Percentiles rank a stretch among this genome's conserved stretches.
Evolutionary conservation across 2,888 invertebrate species (phyloP).

Genomic region (Megaustenia siamemsis): DNA sequence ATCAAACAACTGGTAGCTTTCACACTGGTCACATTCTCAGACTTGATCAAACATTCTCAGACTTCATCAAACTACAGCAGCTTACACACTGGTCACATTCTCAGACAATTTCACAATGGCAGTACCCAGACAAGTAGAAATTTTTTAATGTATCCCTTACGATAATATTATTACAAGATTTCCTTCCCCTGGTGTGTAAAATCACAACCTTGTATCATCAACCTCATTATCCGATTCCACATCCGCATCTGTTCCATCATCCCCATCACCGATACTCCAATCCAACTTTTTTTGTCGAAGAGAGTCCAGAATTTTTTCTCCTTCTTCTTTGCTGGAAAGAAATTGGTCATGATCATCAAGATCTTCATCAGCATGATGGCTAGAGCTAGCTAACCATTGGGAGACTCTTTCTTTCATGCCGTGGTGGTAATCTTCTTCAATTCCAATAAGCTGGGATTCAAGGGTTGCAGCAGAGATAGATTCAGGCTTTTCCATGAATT

Average conservation of each 20-base stretch:
- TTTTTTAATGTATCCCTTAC: too few species aligned
- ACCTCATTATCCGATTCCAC: slow-evolving; percentile 48
- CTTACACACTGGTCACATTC: too few species aligned
- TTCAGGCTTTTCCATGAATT: slow-evolving; percentile 63
- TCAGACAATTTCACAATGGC: too few species aligned
- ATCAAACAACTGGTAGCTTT: too few species aligned
- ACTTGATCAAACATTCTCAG: too few species aligned
- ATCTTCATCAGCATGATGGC: slow-evolving; percentile 49
- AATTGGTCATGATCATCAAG: slow-evolving; percentile 52
- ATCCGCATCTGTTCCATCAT: slow-evolving; percentile 53
- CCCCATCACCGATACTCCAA: slow-evolving; percentile 16
- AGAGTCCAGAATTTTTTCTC: slow-evolving; percentile 47
- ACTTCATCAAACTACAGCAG: too few species aligned
- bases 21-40: too few species aligned
- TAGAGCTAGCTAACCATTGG: slow-evolving; percentile 65
- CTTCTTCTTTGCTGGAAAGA: slow-evolving; percentile 37
- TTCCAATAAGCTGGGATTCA: slow-evolving; percentile 65
- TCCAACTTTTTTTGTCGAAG: slow-evolving; percentile 31
- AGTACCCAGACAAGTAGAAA: too few species aligned
- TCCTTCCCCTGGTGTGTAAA: too few species aligned
- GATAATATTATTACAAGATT: too few species aligned
- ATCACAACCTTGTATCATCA: slow-evolving; percentile 38
- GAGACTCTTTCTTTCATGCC: slow-evolving; percentile 67
- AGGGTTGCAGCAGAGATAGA: slow-evolving; percentile 43
- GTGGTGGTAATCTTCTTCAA: slow-evolving; percentile 67